Conservation (phyloP, 2,888 invertebrate genomes). For the Chironomus tentans region DNA sequence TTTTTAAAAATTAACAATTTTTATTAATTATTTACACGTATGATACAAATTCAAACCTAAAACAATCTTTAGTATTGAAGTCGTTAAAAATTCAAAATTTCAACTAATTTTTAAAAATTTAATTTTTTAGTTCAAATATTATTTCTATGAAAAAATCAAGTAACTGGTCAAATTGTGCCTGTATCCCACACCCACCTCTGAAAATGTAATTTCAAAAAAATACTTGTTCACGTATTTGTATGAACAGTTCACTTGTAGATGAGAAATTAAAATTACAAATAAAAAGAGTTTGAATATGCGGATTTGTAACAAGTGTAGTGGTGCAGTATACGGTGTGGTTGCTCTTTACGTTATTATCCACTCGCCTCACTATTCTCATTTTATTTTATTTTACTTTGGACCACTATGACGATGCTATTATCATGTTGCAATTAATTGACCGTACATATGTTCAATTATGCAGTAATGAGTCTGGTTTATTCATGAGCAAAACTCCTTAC, state of each 20-base stretch:
- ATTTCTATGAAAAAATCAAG: too few species aligned
- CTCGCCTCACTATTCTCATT: not conserved
- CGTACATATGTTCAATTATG: constrained; percentile 15
- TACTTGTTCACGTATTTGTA: too few species aligned
- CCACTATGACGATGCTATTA: not conserved
- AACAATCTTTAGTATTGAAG: too few species aligned
- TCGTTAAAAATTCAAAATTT: too few species aligned
- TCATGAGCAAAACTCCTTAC: not conserved
- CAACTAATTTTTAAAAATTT: too few species aligned
- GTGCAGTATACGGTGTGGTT: not conserved
- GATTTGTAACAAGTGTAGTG: not conserved
- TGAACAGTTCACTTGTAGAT: not conserved
- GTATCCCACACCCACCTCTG: too few species aligned
- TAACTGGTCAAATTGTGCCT: not conserved
- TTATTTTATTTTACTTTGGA: not conserved
- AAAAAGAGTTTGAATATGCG: not conserved
- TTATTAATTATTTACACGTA: too few species aligned
- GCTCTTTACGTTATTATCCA: not conserved
- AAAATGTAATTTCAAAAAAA: too few species aligned
- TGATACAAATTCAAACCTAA: too few species aligned
- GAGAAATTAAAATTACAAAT: not conserved
- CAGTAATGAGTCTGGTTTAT: constrained; percentile 1
- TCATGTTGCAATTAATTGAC: constrained; percentile 14
- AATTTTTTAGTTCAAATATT: too few species aligned
- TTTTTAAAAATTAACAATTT: too few species aligned